Base-by-base conservation (phyloP, 2,888 invertebrate species). In the Acanthosepion lycidas region DNA sequence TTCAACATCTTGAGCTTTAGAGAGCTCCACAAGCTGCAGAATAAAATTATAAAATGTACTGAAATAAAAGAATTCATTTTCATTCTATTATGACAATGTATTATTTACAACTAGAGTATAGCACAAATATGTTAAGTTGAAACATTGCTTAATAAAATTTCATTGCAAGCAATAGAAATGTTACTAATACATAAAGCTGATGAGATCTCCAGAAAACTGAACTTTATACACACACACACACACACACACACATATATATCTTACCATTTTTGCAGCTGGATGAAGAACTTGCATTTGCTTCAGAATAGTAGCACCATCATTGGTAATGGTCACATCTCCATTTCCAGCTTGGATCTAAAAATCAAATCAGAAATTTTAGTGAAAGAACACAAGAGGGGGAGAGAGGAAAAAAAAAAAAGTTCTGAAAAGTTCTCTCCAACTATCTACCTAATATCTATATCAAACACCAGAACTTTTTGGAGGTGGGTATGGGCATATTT, bases 301-400 rank as follows among this genome's bases (percentile, higher is more conserved):
- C 95, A 99, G 98, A 97, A 99, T 99, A 78, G 99, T 99, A 78
- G 99, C 99, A 95, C 99, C 99, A 98, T 99, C 99, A 98, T 99
- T 99, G 94, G 99, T 99, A 95, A 99, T 99, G 5, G 99, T 99
- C 0, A 99, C 99, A 98, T 99, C 99, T 91, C 99, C 99, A 98
- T 99, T 99, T 78, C 98, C 98, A 78, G 99, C 98, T 98, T 99
- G 99, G 96, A 99, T 99, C 99, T 99, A 97, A 42, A 96, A 96
- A 78, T n/a, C n/a, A 33, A n/a, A 78, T n/a, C 12, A 20, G 6
- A 59, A 78, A 5, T 78, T 12, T 33, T 78, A 33, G n/a, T 78
- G 8, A n/a, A 78, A 12, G 4, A 23, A 59, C 20, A 59, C 6
- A 59, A 23, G 23, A 59, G 23, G 23, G 3, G 23, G 23, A 23